These are phyloP conservation scores for Aleadryas rufinucha DNA, from an alignment of 2,113 vertebrate species.

Conservation along the genomic window DNA sequence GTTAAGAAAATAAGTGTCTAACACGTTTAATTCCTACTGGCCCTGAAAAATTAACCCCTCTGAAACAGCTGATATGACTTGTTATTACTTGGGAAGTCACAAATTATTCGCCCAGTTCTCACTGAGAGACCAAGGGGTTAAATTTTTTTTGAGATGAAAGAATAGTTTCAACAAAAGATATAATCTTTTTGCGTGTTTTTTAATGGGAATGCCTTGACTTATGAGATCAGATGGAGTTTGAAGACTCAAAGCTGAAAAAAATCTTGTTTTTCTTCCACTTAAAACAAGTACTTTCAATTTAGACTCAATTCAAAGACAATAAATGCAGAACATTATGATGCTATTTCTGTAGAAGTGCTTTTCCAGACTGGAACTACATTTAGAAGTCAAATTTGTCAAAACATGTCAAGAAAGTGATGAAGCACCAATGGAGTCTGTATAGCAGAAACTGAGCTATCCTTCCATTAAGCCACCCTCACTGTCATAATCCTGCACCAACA, in stretches of 20 bases:
- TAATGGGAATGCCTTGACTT: background rate
- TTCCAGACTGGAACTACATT: slow-evolving; percentile 1
- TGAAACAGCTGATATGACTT: background rate
- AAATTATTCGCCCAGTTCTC: background rate
- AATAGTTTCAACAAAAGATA: background rate
- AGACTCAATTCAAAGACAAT: slow-evolving; percentile 9
- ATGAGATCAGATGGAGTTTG: background rate
- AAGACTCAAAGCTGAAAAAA: background rate
- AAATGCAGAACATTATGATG: background rate
- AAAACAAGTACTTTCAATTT: background rate
- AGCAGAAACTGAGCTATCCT: background rate
- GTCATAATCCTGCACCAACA: background rate
- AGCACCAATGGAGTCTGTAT: background rate
- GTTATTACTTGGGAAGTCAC: background rate
- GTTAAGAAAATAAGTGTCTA: background rate
- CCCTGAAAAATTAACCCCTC: background rate
- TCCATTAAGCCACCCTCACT: background rate
- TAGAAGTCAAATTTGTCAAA: slow-evolving; percentile 40
- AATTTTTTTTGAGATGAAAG: background rate
- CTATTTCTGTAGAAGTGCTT: background rate
- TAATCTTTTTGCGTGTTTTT: background rate
- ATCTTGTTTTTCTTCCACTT: background rate
- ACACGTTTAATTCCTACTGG: background rate
- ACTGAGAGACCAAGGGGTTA: background rate
- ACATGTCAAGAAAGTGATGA: background rate